Base-by-base conservation (phyloP, 2,888 invertebrate genomes). In the Meteorus cinctellus region DNA sequence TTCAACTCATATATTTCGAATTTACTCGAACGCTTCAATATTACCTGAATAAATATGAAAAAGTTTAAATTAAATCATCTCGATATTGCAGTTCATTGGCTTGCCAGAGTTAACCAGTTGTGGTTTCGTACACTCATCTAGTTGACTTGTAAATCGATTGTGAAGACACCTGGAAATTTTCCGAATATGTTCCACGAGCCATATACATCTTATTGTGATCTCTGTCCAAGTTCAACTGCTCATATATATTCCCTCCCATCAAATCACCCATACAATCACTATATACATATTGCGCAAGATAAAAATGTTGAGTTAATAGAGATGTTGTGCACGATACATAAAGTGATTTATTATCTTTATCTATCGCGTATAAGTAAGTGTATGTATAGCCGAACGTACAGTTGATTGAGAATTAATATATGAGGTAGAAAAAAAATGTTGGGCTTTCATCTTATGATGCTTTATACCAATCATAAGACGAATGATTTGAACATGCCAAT, bases 281-380 rank as follows among this genome's bases (percentile, higher is more conserved):
- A 19, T 55, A 8, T 19, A 24, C 55, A 55, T 10, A 6, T 48
- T n/a, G n/a, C 66, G 27, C 66, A 27, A 19, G 62, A 5, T n/a
- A 48, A 16, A n/a, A 48, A n/a, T n/a, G n/a, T 48, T 48, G 0
- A 48, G 34, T 34, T n/a, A n/a, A 48, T 48, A 48, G n/a, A 48
- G n/a, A 48, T n/a, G 48, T 55, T 6, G 55, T n/a, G 19, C n/a
- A 41, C 6, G 6, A 8, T 55, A 19, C n/a, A 55, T 19, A 55
- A 55, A 55, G 24, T 24, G 55, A 55, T 55, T 55, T 55, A 55
- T 55, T 19, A 55, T 55, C 55, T 55, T 55, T 55, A 55, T 55
- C 55, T 24, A 55, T 19, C 55, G 6, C 55, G 10, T 55, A 3
- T 1, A 51, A n/a, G 8, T 19, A 55, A 1, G 5, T 1, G 8